phyloP scores from a whole-genome alignment of 64 coral and sea anemone species.

The Astreopora myriophthalma region DNA sequence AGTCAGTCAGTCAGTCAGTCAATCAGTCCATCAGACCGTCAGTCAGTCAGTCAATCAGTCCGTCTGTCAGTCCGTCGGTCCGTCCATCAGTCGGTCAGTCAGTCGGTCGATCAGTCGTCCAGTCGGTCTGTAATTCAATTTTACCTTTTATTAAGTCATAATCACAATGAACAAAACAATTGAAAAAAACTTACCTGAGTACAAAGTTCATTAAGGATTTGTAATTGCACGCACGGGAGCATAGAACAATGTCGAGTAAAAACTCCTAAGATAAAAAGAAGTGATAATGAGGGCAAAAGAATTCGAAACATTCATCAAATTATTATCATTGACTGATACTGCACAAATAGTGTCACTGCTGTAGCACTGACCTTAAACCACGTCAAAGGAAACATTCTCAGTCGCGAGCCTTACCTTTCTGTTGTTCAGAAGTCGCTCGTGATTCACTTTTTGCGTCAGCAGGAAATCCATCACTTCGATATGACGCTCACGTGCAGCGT shows the following conservation, averaged over 20 bases:
- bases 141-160: too few species aligned
- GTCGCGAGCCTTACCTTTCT: slow-evolving; percentile 49
- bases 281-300: background rate
- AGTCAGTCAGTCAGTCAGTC: background rate
- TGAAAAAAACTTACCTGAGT: background rate
- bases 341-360: background rate
- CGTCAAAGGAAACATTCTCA: too few species aligned
- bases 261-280: slow-evolving; percentile 56
- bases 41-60: too few species aligned
- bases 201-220: slow-evolving; percentile 26
- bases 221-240: slow-evolving; percentile 68
- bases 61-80: too few species aligned
- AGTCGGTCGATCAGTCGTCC: background rate
- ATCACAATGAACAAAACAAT: background rate
- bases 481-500: slow-evolving; percentile 70
- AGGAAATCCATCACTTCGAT: slow-evolving; percentile 63
- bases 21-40: too few species aligned
- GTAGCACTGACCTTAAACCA: too few species aligned
- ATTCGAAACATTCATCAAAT: background rate
- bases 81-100: too few species aligned
- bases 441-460: slow-evolving; percentile 75
- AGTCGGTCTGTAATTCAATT: too few species aligned
- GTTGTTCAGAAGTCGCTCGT: slow-evolving; percentile 73
- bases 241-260: slow-evolving; percentile 88
- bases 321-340: background rate